phyloP scores from a whole-genome alignment of 2,797 vertebrate species.

The Pitangus sulphuratus region DNA sequence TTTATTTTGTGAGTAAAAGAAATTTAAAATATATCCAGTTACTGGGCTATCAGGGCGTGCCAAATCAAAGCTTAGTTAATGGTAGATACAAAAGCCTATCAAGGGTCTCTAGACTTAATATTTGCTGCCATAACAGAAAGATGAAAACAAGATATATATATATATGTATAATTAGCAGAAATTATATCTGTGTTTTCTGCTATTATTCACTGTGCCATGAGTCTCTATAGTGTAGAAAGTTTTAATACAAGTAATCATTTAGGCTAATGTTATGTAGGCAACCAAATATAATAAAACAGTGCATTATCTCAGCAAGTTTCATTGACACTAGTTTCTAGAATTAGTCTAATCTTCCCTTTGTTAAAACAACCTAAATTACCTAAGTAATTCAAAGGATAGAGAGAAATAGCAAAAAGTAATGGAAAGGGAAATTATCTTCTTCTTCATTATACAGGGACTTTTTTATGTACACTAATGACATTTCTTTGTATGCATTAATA shows the following conservation, averaged over 20 bases:
- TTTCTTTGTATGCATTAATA: constrained; percentile 6
- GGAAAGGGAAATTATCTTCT: constrained; percentile 18
- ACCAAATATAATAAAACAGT: neutral
- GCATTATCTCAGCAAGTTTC: neutral
- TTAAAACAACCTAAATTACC: neutral
- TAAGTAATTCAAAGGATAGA: constrained; percentile 5
- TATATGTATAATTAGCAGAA: neutral
- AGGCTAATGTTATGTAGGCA: neutral
- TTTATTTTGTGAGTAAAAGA: neutral
- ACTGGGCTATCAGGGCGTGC: neutral
- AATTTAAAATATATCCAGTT: neutral
- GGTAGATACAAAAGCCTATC: neutral
- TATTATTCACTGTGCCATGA: neutral
- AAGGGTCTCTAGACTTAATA: neutral
- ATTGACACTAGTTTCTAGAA: neutral
- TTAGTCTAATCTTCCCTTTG: constrained; percentile 12
- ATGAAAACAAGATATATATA: neutral
- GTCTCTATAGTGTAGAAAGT: neutral
- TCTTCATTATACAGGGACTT: neutral
- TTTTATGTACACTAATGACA: neutral
- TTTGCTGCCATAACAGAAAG: neutral
- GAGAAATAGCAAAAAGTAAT: constrained; percentile 23
- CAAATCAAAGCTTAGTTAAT: neutral
- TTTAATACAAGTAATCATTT: neutral
- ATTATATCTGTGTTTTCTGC: neutral